Conservation (phyloP, 2,888 invertebrate species). For the Pinctada fucata region DNA sequence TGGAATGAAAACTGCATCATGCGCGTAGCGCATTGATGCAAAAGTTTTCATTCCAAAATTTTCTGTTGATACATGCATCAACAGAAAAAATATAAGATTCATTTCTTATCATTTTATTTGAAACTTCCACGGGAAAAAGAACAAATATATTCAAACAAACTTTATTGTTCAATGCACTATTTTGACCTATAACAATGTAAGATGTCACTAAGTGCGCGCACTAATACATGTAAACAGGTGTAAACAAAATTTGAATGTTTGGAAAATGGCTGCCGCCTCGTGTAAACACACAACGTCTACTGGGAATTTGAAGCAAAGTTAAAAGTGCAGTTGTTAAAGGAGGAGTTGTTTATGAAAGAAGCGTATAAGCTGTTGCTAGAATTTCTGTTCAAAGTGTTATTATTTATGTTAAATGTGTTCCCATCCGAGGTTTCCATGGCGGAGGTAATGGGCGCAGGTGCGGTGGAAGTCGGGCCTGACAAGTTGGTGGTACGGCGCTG, state of each 20-base stretch:
- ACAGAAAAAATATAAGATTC: conserved; percentile 1
- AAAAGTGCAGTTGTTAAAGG: neutral
- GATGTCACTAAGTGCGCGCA: conserved; percentile 1
- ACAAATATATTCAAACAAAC: neutral
- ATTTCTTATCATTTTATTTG: conserved; percentile 1
- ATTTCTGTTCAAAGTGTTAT: neutral
- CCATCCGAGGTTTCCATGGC: neutral
- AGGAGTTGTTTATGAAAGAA: neutral
- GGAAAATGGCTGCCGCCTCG: neutral
- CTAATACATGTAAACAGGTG: neutral
- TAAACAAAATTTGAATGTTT: neutral
- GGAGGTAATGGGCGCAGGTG: neutral
- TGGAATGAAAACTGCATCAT: too few species aligned
- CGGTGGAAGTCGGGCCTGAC: neutral
- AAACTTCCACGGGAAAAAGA: neutral
- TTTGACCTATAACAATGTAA: neutral
- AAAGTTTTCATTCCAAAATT: neutral
- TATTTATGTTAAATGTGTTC: neutral
- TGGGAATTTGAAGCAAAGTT: neutral
- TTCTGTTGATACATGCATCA: neutral
- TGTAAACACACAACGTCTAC: neutral
- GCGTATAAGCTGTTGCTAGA: neutral
- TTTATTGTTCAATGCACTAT: neutral
- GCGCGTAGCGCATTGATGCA: neutral
- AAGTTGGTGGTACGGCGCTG: neutral